Conservation (phyloP, 1,140 invertebrate genomes). For the Cotesia chilonis region DNA sequence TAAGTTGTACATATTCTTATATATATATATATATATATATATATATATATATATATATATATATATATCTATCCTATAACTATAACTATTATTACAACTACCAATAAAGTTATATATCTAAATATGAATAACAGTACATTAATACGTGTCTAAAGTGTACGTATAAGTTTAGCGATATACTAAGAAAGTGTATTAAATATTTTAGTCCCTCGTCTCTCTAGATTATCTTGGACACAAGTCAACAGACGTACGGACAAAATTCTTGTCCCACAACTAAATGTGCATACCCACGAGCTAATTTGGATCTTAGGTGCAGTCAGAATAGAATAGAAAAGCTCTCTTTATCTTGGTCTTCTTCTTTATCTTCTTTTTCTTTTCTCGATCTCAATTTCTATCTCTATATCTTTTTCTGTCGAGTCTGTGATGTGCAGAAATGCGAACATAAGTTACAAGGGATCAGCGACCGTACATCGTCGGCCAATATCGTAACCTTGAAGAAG, state of each 20-base stretch:
- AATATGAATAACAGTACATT: no score
- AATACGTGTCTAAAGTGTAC: no score
- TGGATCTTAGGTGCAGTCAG: conserved; percentile 19
- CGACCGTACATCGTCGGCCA: conserved; percentile 22
- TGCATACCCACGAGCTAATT: conserved; percentile 3
- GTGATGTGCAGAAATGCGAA: conserved; percentile 11
- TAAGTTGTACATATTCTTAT: no score
- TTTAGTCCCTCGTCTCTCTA: no score
- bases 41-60: no score
- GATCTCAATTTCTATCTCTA: no score
- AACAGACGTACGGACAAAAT: not conserved
- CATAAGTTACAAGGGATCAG: conserved; percentile 23
- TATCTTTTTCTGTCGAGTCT: not conserved
- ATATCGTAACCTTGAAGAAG: conserved; percentile 24
- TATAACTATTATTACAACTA: no score
- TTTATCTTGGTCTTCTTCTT: no score
- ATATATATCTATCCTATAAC: no score
- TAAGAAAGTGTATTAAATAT: conserved; percentile 7
- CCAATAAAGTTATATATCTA: no score
- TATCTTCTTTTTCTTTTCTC: no score
- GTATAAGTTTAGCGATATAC: not conserved
- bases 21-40: no score
- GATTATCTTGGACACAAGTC: conserved; percentile 16
- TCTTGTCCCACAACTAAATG: not conserved
- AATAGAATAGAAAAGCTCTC: conserved; percentile 18